Conservation (phyloP, 2,888 invertebrate species). For the Phengaris arion region DNA sequence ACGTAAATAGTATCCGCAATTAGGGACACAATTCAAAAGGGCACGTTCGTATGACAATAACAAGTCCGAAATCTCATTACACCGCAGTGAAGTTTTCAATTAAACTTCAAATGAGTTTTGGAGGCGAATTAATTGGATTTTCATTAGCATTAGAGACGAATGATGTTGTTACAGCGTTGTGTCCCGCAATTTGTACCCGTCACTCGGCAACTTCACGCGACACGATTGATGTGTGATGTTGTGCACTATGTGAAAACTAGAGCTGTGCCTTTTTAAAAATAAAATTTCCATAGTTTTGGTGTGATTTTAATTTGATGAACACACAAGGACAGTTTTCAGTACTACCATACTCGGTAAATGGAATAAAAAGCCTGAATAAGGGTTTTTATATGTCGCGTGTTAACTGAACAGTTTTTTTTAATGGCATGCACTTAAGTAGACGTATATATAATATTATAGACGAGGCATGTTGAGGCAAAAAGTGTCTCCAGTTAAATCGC, state of each 20-base stretch:
- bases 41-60: constrained; percentile 69
- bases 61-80: constrained; percentile 73
- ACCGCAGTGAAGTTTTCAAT: constrained; percentile 75
- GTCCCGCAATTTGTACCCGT: constrained; percentile 68
- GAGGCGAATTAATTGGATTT: constrained; percentile 77
- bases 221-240: constrained; percentile 41
- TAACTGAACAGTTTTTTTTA: no score
- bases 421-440: no score
- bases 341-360: no score
- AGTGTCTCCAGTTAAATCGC: no score
- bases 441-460: no score
- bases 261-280: not conserved
- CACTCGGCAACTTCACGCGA: constrained; percentile 64
- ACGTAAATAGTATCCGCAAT: not conserved
- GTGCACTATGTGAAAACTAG: constrained; percentile 32
- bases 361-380: no score
- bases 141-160: constrained; percentile 76
- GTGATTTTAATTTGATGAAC: not conserved
- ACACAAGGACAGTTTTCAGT: no score
- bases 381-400: no score
- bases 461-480: no score
- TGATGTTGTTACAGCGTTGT: constrained; percentile 73
- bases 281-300: not conserved
- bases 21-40: constrained; percentile 10
- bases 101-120: constrained; percentile 78